phyloP scores from a whole-genome alignment of 2,888 invertebrate species.

The Dryadula phaetusa region DNA sequence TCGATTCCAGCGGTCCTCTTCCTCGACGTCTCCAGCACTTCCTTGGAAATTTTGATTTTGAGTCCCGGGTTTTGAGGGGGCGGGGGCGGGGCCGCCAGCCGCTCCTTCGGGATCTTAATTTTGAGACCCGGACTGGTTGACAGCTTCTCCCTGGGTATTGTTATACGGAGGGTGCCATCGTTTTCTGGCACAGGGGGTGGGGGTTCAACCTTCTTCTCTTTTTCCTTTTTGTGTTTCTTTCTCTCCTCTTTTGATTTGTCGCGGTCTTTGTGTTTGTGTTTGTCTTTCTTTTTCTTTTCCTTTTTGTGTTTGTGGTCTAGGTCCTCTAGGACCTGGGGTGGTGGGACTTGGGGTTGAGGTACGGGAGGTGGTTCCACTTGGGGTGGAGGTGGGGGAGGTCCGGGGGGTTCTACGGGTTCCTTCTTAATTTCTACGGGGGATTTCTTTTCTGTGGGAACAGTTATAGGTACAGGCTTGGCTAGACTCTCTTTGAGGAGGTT shows the following conservation, averaged over 20 bases:
- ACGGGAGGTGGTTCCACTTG: slow-evolving; percentile 45
- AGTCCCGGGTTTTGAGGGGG: slow-evolving; percentile 79
- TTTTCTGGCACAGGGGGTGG: slow-evolving; percentile 44
- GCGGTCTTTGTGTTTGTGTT: slow-evolving; percentile 91
- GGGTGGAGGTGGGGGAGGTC: slow-evolving; percentile 40
- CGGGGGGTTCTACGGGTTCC: slow-evolving; percentile 54
- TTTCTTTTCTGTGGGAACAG: slow-evolving; percentile 70
- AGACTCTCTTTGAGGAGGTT: slow-evolving; percentile 87
- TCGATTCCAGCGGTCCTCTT: slow-evolving; percentile 58
- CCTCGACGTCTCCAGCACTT: slow-evolving; percentile 84
- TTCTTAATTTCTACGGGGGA: slow-evolving; percentile 65
- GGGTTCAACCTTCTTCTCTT: slow-evolving; percentile 66
- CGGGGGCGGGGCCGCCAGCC: slow-evolving; percentile 84
- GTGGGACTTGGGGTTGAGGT: slow-evolving; percentile 50
- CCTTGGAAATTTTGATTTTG: slow-evolving; percentile 93
- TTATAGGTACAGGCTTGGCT: slow-evolving; percentile 77
- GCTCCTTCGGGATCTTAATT: slow-evolving; percentile 92
- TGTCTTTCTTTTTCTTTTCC: slow-evolving; percentile 92
- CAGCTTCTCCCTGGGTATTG: slow-evolving; percentile 75
- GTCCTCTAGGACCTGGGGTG: slow-evolving; percentile 53
- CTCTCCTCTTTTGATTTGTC: slow-evolving; percentile 89
- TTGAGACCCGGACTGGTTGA: slow-evolving; percentile 85
- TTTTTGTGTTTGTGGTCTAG: slow-evolving; percentile 76
- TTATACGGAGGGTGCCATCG: slow-evolving; percentile 71
- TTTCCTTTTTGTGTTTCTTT: slow-evolving; percentile 88